Evolutionary conservation across 1,140 invertebrate species (phyloP).

Genomic region (Zaprionus inermis): DNA sequence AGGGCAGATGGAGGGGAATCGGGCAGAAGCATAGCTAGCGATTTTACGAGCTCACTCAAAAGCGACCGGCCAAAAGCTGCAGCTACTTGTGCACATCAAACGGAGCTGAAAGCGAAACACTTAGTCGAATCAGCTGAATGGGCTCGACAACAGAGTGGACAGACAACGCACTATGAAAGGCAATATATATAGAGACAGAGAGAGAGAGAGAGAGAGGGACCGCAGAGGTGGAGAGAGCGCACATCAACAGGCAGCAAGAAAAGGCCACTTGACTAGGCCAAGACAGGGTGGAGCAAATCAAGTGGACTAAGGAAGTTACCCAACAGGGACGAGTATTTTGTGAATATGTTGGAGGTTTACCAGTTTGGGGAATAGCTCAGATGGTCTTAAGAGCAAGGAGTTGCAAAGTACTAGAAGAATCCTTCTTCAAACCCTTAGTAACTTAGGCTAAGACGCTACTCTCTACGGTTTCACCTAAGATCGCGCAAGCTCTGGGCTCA

Average conservation of each 20-base stretch:
- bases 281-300: constrained; percentile 1
- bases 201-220: not conserved
- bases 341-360: not conserved
- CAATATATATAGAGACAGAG: not conserved
- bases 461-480: too few relatives aligned
- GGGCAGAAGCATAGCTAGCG: constrained; percentile 11
- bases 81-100: constrained; percentile 63
- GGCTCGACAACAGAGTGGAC: constrained; percentile 36
- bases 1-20: not conserved
- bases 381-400: too few relatives aligned
- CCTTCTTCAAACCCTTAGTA: too few relatives aligned
- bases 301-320: not conserved
- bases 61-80: constrained; percentile 49
- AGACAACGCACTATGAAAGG: constrained; percentile 8
- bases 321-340: not conserved
- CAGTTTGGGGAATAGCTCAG: not conserved
- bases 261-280: constrained; percentile 10
- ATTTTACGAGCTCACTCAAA: constrained; percentile 57
- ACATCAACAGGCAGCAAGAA: constrained; percentile 5
- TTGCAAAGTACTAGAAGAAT: too few relatives aligned
- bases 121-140: constrained; percentile 55
- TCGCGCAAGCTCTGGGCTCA: too few relatives aligned
- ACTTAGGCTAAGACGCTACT: too few relatives aligned
- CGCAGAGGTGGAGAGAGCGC: not conserved
- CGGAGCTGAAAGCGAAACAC: constrained; percentile 75